Percentiles rank a stretch among this genome's conserved stretches.
Evolutionary conservation across 2,888 invertebrate genomes (phyloP).

Genomic region (Chloromyia formosa): DNA sequence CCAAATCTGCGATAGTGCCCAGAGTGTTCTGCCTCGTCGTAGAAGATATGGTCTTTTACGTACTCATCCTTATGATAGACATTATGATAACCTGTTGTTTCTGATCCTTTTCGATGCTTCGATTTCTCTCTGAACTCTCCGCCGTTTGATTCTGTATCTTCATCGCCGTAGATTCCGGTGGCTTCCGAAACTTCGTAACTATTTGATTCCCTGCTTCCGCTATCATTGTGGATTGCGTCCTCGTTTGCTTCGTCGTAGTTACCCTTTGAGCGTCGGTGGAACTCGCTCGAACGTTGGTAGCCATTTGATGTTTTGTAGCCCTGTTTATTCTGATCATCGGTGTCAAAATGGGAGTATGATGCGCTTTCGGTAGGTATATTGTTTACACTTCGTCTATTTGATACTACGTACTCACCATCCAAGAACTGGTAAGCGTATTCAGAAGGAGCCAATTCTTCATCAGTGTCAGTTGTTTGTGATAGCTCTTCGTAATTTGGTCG

Average conservation of each 20-base stretch:
- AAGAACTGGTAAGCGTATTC: not conserved
- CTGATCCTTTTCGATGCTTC: conserved; percentile 81
- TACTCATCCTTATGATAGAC: conserved; percentile 87
- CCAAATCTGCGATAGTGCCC: conserved; percentile 81
- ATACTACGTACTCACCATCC: conserved; percentile 19
- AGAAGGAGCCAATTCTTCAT: not conserved
- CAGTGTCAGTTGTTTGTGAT: not conserved
- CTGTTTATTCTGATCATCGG: conserved; percentile 17
- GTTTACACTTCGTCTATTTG: not conserved
- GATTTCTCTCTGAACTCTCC: conserved; percentile 71
- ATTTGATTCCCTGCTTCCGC: conserved; percentile 52
- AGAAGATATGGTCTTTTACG: conserved; percentile 87
- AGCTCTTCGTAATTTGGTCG: not conserved
- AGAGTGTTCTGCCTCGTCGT: conserved; percentile 83
- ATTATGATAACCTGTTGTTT: conserved; percentile 82
- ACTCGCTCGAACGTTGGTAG: conserved; percentile 19
- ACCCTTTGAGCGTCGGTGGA: conserved; percentile 39
- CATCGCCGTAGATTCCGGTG: conserved; percentile 64
- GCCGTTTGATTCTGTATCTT: conserved; percentile 26
- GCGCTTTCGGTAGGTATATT: not conserved
- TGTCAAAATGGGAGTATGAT: not conserved
- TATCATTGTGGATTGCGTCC: conserved; percentile 22
- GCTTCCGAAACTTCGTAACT: conserved; percentile 75
- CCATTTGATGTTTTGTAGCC: conserved; percentile 42
- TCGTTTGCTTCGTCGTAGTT: conserved; percentile 38